A percentile compares a stretch with the other conserved stretches of the same genome.
These are phyloP conservation scores for Junonia oenone DNA, from an alignment of 2,888 invertebrate species.

Conservation along the genomic window DNA sequence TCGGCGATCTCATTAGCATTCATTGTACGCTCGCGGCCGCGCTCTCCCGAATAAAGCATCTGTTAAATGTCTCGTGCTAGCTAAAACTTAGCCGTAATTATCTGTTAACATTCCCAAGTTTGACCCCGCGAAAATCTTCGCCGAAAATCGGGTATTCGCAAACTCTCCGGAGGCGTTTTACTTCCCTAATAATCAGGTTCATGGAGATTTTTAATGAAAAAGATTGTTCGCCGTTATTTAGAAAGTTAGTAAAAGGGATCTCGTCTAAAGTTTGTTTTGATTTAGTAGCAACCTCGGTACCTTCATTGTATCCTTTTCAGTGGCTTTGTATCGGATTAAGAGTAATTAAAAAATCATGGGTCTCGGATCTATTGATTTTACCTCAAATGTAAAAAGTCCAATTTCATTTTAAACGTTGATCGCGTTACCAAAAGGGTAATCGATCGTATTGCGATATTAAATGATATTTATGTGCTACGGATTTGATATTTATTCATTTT, in stretches of 20 bases:
- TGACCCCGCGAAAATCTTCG: constrained; percentile 74
- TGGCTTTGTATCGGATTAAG: constrained; percentile 64
- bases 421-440: not conserved
- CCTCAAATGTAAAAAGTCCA: not conserved
- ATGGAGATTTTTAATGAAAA: constrained; percentile 78
- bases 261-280: constrained; percentile 71
- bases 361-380: not conserved
- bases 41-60: constrained; percentile 75
- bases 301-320: constrained; percentile 65
- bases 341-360: constrained; percentile 23
- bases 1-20: constrained; percentile 68
- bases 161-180: constrained; percentile 71
- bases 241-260: constrained; percentile 75
- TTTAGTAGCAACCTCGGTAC: constrained; percentile 64
- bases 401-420: not conserved
- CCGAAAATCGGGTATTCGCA: constrained; percentile 54
- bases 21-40: constrained; percentile 74
- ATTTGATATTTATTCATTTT: not conserved
- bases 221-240: constrained; percentile 76
- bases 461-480: not conserved
- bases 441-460: not conserved
- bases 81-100: constrained; percentile 77
- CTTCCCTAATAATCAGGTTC: constrained; percentile 74
- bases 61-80: constrained; percentile 79
- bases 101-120: constrained; percentile 79